Evolutionary conservation across 2,113 vertebrate genomes (phyloP).

Genomic region (Phasianus colchicus): DNA sequence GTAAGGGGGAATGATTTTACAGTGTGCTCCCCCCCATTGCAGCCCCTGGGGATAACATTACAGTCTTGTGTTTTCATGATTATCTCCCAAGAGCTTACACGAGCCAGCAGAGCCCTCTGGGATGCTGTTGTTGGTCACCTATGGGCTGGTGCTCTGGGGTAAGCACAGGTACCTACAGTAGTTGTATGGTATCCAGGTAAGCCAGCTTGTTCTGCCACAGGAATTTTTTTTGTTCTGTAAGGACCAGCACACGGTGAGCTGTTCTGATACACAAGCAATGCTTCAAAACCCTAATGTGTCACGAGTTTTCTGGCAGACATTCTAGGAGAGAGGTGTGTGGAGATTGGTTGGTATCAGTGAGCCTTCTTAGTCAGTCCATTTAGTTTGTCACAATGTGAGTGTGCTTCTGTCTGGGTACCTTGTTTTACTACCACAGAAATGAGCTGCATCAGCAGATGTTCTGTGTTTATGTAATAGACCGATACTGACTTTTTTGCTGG

Average conservation of each 20-base stretch:
- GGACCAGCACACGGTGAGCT: neutral
- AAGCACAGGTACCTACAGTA: neutral
- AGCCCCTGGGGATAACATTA: rapidly evolving
- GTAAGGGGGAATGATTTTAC: neutral
- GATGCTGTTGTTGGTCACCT: rapidly evolving
- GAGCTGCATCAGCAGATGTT: rapidly evolving
- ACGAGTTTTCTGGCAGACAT: neutral
- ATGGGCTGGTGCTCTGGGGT: neutral
- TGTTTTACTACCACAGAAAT: neutral
- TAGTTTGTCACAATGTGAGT: neutral
- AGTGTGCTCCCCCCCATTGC: neutral
- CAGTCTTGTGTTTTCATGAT: neutral
- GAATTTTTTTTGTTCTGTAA: constrained; percentile 20
- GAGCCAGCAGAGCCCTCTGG: neutral
- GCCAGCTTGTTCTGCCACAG: no score
- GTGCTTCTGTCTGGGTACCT: neutral
- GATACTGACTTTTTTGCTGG: neutral
- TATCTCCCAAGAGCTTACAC: neutral
- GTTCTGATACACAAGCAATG: neutral
- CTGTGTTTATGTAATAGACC: neutral
- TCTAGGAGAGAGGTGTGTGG: neutral
- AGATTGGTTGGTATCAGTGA: neutral
- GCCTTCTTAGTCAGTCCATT: neutral
- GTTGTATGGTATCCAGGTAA: no score
- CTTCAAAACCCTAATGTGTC: neutral